Evolutionary conservation across 2,113 vertebrate species (phyloP), one percentile per base, ranked within the genome.

Genomic region (Xiphophorus maculatus): DNA sequence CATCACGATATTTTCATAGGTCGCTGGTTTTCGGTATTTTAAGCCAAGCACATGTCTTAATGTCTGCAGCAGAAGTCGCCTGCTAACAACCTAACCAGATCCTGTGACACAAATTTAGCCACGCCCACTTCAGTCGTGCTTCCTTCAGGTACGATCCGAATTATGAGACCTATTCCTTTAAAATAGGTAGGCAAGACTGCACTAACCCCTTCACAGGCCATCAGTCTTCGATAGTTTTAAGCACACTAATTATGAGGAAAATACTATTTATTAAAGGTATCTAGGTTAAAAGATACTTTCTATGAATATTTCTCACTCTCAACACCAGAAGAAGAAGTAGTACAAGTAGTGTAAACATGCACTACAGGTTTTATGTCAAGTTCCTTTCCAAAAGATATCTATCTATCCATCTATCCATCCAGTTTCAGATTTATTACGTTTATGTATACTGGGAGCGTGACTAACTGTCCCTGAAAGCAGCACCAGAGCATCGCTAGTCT

Each of bases 71-170:
- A 72, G 7, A 11, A 42, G 3, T 3, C n/a, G 4, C 33, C 1
- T 77, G 85, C 83, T 84, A 88, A 63, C 81, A 81, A 66, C 76
- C 29, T 79, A 77, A 66, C 79, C 32, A 30, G 13, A 64, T 40
- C 48, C 63, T 62, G 54, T 81, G 82, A 83, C 77, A 35, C 66
- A 30, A 51, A 27, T 11, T 25, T 80, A 63, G 25, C 74, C 83
- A 87, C 89, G 27, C 90, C 89, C 76, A 78, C 81, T 71, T 19
- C 27, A 60, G 51, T 63, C 76, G 73, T 37, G 86, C 3, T 65
- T 32, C 67, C 62, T 87, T 88, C 5, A 71, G 0, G 35, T 17
- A 5, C 14, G 37, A 28, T 81, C 3, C 33, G 80, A 72, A 70
- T 71, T 40, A 61, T 14, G 3, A 51, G 7, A 3, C 10, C 2